Conservation (phyloP, 2,888 invertebrate species). For the Brachynemurus nebulosus region DNA sequence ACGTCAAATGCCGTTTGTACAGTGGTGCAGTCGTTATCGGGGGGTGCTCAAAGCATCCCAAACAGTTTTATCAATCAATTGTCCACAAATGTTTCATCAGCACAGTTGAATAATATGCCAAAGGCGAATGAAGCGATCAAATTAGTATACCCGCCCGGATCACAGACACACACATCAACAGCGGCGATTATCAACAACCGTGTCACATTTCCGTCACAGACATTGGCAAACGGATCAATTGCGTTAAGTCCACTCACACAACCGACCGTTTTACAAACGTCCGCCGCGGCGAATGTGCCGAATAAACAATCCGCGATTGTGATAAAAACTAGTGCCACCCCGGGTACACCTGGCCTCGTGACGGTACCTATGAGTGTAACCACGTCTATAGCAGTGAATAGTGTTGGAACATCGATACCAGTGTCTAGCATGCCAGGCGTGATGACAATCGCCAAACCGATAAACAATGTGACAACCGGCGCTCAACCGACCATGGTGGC, state of each 20-base stretch:
- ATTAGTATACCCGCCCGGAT: conserved; percentile 38
- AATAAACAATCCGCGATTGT: conserved; percentile 29
- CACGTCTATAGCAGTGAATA: conserved; percentile 38
- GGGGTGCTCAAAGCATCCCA: conserved; percentile 23
- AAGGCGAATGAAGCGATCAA: conserved; percentile 40
- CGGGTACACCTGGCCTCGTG: conserved; percentile 38
- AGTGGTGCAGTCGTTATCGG: conserved; percentile 24
- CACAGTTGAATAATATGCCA: conserved; percentile 26
- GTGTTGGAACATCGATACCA: conserved; percentile 28
- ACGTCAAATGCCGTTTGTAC: conserved; percentile 22
- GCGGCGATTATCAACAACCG: conserved; percentile 45
- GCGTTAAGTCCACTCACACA: conserved; percentile 38
- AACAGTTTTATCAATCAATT: conserved; percentile 22
- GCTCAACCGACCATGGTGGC: conserved; percentile 39
- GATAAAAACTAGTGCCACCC: conserved; percentile 30
- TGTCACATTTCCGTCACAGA: conserved; percentile 47
- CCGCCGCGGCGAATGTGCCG: conserved; percentile 32
- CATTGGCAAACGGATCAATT: conserved; percentile 56
- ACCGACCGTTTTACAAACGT: conserved; percentile 29
- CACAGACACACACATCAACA: too few species aligned
- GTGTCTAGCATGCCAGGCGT: conserved; percentile 45
- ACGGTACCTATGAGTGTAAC: conserved; percentile 49
- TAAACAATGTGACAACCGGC: conserved; percentile 40
- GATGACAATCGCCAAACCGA: conserved; percentile 47
- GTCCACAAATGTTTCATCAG: conserved; percentile 14